phyloP scores from a whole-genome alignment of 2,888 invertebrate genomes.

The Netelia virgata region DNA sequence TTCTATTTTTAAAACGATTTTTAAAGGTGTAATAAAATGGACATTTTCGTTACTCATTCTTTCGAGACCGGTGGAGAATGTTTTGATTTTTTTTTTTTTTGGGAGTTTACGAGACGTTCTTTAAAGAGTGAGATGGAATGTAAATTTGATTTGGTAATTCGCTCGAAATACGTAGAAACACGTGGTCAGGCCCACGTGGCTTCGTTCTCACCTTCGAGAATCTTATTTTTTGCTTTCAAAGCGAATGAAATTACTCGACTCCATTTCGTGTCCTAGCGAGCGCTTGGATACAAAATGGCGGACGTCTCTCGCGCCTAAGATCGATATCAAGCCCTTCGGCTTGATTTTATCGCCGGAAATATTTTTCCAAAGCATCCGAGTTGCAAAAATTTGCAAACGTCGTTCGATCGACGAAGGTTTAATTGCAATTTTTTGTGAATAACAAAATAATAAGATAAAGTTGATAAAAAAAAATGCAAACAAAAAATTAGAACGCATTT shows the following conservation, averaged over 20 bases:
- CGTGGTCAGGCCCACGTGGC: conserved; percentile 19
- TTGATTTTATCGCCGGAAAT: background rate
- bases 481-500: conserved; percentile 47
- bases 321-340: background rate
- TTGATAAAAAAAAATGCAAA: conserved; percentile 23
- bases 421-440: conserved; percentile 22
- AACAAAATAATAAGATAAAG: conserved; percentile 20
- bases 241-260: too few species aligned
- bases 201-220: conserved; percentile 22
- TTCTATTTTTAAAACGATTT: background rate
- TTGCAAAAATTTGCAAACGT: background rate
- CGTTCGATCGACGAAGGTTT: too few species aligned
- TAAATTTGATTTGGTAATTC: background rate
- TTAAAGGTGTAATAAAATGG: too few species aligned
- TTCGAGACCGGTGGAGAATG: too few species aligned
- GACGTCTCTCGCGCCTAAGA: too few species aligned
- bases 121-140: too few species aligned
- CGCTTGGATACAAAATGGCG: too few species aligned
- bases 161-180: background rate
- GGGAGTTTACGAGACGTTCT: background rate
- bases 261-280: too few species aligned
- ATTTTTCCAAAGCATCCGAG: background rate
- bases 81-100: background rate
- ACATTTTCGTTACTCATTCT: too few species aligned
- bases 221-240: conserved; percentile 1